Conservation (phyloP, 92 coral and sea anemone species). For the Phenganax subtilis region DNA sequence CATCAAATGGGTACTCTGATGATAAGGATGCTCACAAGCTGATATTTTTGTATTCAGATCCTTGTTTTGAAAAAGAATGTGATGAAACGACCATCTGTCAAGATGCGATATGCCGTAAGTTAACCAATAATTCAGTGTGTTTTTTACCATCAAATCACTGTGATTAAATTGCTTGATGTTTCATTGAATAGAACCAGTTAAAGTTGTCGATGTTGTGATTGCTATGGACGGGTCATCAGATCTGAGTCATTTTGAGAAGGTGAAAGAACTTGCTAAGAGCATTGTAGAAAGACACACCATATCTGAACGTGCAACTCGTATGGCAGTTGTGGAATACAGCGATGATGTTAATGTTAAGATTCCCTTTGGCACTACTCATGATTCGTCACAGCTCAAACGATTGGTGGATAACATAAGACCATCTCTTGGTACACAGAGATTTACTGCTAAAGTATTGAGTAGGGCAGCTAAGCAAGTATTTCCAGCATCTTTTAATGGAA, state of each 20-base stretch:
- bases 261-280: constrained; percentile 41
- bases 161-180: neutral
- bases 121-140: neutral
- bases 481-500: constrained; percentile 28
- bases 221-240: constrained; percentile 50
- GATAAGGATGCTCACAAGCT: too few species aligned
- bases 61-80: constrained; percentile 34
- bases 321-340: constrained; percentile 37
- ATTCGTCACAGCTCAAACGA: constrained; percentile 13
- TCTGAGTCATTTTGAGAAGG: constrained; percentile 34
- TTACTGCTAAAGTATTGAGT: constrained; percentile 18
- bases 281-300: constrained; percentile 40
- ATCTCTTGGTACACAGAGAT: constrained; percentile 27
- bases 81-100: constrained; percentile 28
- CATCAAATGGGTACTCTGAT: too few species aligned
- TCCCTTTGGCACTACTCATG: constrained; percentile 33
- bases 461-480: constrained; percentile 34
- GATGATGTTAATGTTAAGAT: constrained; percentile 21
- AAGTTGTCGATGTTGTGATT: constrained; percentile 42
- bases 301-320: constrained; percentile 15
- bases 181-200: constrained; percentile 22
- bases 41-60: constrained; percentile 5
- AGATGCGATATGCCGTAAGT: constrained; percentile 25
- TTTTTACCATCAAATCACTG: neutral
- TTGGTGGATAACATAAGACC: constrained; percentile 26